These are phyloP conservation scores for Cataglyphis hispanica DNA, from an alignment of 1,140 invertebrate genomes.

Conservation along the genomic window DNA sequence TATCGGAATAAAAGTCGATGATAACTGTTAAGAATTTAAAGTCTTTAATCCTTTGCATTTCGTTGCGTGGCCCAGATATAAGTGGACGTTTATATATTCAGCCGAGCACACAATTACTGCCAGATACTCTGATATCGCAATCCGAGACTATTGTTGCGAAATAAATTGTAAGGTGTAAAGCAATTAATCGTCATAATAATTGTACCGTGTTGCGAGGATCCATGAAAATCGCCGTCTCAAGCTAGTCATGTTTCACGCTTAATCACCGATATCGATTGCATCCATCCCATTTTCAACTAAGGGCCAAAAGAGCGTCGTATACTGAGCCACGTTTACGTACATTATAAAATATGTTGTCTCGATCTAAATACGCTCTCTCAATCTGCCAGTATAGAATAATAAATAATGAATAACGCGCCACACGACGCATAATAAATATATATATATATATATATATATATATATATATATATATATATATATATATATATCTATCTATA, in stretches of 20 bases:
- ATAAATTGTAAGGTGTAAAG: conserved; percentile 43
- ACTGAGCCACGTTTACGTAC: conserved; percentile 50
- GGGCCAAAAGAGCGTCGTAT: conserved; percentile 31
- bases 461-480: too few relatives aligned
- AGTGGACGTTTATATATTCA: conserved; percentile 43
- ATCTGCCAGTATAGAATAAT: conserved; percentile 55
- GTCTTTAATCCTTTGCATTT: conserved; percentile 56
- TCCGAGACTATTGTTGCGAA: conserved; percentile 53
- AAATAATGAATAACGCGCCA: conserved; percentile 16
- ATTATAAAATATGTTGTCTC: conserved; percentile 33
- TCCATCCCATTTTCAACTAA: conserved; percentile 46
- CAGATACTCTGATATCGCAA: conserved; percentile 42
- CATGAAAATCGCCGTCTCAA: conserved; percentile 67
- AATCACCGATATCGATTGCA: conserved; percentile 59
- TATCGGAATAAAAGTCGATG: conserved; percentile 7
- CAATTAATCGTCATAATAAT: conserved; percentile 58
- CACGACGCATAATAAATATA: conserved; percentile 8
- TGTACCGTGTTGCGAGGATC: conserved; percentile 31
- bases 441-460: too few relatives aligned
- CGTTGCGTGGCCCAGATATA: conserved; percentile 55
- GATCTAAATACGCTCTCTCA: conserved; percentile 19
- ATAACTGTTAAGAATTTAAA: conserved; percentile 66
- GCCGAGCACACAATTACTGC: conserved; percentile 45
- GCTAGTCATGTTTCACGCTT: conserved; percentile 71
- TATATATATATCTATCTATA: too few relatives aligned